Conservation (phyloP, 2,797 vertebrate genomes). For the Podarcis siculus region DNA sequence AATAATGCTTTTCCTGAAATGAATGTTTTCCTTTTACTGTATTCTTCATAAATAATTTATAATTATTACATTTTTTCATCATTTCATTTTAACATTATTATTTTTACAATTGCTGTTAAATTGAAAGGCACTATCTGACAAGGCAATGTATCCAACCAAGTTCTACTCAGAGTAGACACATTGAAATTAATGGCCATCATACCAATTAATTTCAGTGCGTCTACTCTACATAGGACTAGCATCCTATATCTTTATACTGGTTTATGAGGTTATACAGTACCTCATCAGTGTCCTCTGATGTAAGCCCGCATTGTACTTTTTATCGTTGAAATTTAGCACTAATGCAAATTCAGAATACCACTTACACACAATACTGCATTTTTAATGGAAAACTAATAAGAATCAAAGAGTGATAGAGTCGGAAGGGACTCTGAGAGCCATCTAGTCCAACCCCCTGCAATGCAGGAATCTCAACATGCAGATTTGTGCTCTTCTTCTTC, state of each 20-base stretch:
- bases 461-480: too few relatives aligned
- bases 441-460: too few relatives aligned
- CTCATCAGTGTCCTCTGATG: neutral
- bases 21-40: constrained; percentile 11
- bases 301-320: neutral
- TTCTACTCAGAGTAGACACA: too few relatives aligned
- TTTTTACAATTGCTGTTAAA: neutral
- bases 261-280: neutral
- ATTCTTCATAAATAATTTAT: neutral
- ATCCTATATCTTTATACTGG: neutral
- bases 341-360: neutral
- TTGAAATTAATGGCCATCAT: too few relatives aligned
- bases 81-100: neutral
- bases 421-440: too few relatives aligned
- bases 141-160: too few relatives aligned
- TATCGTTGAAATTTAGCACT: neutral
- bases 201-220: too few relatives aligned
- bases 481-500: too few relatives aligned
- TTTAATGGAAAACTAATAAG: neutral
- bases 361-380: neutral
- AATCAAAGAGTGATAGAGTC: too few relatives aligned
- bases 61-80: neutral
- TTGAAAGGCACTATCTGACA: neutral
- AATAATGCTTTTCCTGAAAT: constrained; percentile 33
- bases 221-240: too few relatives aligned